A percentile compares a stretch with the other conserved stretches of the same genome.
phyloP scores from a whole-genome alignment of 2,888 invertebrate genomes.

The Pristionchus entomophagus region DNA sequence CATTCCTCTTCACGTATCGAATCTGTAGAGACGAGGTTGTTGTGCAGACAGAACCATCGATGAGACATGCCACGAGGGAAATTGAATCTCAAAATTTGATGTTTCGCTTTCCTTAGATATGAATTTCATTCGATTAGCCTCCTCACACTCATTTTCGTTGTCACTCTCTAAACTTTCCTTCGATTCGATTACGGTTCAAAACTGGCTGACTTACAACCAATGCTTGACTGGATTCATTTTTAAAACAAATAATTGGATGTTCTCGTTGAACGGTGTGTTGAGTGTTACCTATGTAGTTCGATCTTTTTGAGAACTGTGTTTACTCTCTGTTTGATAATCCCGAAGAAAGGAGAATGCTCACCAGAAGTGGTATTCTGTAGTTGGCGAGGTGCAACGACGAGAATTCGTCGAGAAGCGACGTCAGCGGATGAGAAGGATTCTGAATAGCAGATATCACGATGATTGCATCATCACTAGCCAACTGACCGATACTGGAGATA shows the following conservation, averaged over 20 bases:
- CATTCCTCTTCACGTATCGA: constrained; percentile 43
- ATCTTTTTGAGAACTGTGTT: not conserved
- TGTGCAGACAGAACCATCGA: constrained; percentile 43
- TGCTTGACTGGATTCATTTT: too few species aligned
- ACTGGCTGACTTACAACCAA: too few species aligned
- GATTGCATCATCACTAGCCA: not conserved
- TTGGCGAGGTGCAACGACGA: constrained; percentile 15
- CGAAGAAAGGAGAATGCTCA: not conserved
- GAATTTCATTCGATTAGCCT: too few species aligned
- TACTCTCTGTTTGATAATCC: too few species aligned
- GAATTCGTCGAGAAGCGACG: constrained; percentile 32
- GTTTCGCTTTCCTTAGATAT: too few species aligned
- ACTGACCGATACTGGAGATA: constrained; percentile 50
- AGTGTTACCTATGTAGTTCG: too few species aligned
- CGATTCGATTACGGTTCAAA: too few species aligned
- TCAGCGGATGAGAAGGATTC: constrained; percentile 37
- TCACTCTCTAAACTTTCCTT: too few species aligned
- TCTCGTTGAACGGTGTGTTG: too few species aligned
- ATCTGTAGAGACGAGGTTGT: not conserved
- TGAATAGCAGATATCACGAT: not conserved
- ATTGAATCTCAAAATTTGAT: constrained; percentile 32
- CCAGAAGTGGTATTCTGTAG: constrained; percentile 3
- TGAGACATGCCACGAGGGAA: constrained; percentile 44
- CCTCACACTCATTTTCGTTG: too few species aligned
- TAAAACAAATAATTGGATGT: too few species aligned